Conservation (phyloP, 2,888 invertebrate species). For the Piscicola geometra region DNA sequence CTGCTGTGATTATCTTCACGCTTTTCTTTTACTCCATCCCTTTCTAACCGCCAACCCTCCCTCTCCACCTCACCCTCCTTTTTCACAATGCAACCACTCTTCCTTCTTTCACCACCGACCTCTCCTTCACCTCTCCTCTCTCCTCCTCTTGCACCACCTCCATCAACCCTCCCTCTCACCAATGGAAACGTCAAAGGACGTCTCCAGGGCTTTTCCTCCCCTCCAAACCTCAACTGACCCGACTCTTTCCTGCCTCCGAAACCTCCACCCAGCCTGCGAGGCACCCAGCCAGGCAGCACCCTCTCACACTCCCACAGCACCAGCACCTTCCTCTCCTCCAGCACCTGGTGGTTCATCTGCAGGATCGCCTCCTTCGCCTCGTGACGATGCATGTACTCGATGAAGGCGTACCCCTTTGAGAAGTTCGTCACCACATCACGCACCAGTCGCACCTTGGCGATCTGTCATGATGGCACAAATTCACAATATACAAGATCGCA, state of each 20-base stretch:
- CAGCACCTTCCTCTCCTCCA: slow-evolving; percentile 67
- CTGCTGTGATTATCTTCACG: no score
- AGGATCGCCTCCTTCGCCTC: slow-evolving; percentile 56
- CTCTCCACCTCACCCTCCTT: slow-evolving; percentile 11
- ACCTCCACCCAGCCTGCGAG: slow-evolving; percentile 78
- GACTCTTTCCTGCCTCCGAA: slow-evolving; percentile 80
- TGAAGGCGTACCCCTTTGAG: slow-evolving; percentile 77
- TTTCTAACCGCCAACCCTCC: no score
- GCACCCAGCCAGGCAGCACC: slow-evolving; percentile 70
- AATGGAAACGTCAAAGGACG: slow-evolving; percentile 43
- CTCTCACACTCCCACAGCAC: slow-evolving; percentile 74
- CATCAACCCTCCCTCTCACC: background rate
- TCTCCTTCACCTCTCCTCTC: no score
- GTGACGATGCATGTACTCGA: slow-evolving; percentile 68
- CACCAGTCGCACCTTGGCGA: slow-evolving; percentile 59
- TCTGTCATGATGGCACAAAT: background rate
- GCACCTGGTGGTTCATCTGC: slow-evolving; percentile 53
- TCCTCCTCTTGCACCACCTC: no score
- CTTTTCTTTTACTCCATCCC: no score
- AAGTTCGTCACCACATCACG: slow-evolving; percentile 77
- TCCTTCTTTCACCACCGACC: no score
- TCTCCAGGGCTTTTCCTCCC: slow-evolving; percentile 71
- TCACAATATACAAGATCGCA: no score
- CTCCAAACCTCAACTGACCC: slow-evolving; percentile 81
- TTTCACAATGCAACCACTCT: background rate